Conservation (phyloP, 2,797 vertebrate species). For the Chrysolophus pictus region DNA sequence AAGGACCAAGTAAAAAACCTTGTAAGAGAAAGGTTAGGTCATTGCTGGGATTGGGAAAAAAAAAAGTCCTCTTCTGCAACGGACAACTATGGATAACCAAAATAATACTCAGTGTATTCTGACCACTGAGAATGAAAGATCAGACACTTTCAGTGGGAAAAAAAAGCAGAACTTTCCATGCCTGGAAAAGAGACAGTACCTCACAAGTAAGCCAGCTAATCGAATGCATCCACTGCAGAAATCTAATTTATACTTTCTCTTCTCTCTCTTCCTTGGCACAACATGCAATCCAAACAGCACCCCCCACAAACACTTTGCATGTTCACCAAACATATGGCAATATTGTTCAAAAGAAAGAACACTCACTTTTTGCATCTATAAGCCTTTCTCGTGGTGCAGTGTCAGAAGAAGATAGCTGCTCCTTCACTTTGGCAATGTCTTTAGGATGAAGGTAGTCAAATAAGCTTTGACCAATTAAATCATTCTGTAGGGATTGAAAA, state of each 20-base stretch:
- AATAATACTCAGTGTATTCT: neutral
- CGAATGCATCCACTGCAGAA: neutral
- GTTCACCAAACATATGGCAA: neutral
- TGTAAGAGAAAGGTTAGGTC: neutral
- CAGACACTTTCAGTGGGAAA: neutral
- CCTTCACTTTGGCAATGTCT: conserved; percentile 99
- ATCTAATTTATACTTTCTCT: neutral
- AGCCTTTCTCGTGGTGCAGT: conserved; percentile 94
- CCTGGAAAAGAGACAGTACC: neutral
- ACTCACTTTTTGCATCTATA: conserved; percentile 98
- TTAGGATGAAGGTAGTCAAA: conserved; percentile 99
- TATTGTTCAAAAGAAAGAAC: neutral
- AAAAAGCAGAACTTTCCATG: neutral
- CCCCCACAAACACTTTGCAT: neutral
- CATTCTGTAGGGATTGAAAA: conserved; percentile 85
- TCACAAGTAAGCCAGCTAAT: neutral
- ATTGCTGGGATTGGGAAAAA: neutral
- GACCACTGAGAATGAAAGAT: neutral
- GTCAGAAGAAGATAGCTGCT: conserved; percentile 97
- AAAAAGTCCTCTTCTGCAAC: neutral
- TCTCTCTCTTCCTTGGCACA: neutral
- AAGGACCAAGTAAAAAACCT: neutral
- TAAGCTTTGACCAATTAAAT: conserved; percentile 97
- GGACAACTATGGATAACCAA: neutral
- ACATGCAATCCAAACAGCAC: neutral